Evolutionary conservation across 2,888 invertebrate genomes (phyloP).

Genomic region (Spilosoma lubricipeda): DNA sequence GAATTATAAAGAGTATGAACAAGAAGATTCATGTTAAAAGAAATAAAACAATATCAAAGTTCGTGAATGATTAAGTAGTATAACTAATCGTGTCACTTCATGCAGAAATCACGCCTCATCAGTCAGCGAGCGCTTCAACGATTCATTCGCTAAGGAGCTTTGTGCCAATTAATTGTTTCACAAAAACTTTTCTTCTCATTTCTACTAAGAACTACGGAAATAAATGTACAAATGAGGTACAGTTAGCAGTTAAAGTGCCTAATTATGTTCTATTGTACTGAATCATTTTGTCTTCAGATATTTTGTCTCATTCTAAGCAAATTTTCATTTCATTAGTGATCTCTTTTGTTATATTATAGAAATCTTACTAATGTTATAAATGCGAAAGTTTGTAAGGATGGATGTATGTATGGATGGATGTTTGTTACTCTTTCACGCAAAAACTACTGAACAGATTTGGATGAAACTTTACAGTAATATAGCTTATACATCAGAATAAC

Average conservation of each 20-base stretch:
- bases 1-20: too few relatives aligned
- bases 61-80: slow-evolving; percentile 28
- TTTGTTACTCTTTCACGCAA: too few relatives aligned
- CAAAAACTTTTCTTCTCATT: slow-evolving; percentile 10
- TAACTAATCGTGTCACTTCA: slow-evolving; percentile 35
- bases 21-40: background rate
- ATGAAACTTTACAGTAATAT: too few relatives aligned
- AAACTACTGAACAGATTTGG: too few relatives aligned
- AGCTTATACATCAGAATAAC: too few relatives aligned
- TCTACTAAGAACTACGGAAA: background rate
- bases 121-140: slow-evolving; percentile 28
- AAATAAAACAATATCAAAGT: slow-evolving; percentile 13
- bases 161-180: slow-evolving; percentile 19
- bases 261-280: background rate
- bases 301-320: background rate
- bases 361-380: too few relatives aligned
- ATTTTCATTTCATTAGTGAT: too few relatives aligned
- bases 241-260: background rate
- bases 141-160: slow-evolving; percentile 23
- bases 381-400: too few relatives aligned
- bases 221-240: background rate
- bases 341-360: too few relatives aligned
- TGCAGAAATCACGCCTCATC: slow-evolving; percentile 49
- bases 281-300: background rate
- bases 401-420: too few relatives aligned